phyloP scores from a whole-genome alignment of 2,797 vertebrate species.

The Pseudomugil tenellus region DNA sequence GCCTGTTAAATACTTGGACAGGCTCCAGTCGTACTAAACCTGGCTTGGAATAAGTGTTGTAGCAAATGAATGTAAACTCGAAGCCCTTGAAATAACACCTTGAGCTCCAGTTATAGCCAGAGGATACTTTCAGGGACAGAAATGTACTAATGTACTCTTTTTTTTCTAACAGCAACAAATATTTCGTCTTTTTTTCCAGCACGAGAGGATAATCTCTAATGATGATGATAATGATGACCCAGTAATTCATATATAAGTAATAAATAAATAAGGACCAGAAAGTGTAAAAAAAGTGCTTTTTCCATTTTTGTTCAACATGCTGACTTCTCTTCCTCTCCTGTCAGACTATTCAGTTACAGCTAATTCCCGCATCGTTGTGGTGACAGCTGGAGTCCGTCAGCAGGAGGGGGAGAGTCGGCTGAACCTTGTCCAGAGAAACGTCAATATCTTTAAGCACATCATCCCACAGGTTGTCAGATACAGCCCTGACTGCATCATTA shows the following conservation, averaged over 20 bases:
- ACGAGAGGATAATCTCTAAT: no score
- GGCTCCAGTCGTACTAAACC: not conserved
- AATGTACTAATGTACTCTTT: not conserved
- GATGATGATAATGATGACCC: no score
- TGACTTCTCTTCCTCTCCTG: not conserved
- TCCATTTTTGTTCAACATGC: not conserved
- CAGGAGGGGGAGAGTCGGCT: conserved; percentile 96
- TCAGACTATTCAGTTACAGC: conserved; percentile 93
- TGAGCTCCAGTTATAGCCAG: not conserved
- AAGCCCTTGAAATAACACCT: not conserved
- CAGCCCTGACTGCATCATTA: conserved; percentile 91
- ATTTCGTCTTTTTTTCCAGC: no score
- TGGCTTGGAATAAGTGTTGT: not conserved
- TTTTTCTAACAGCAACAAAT: no score
- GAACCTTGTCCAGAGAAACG: conserved; percentile 96
- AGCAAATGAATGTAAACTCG: not conserved
- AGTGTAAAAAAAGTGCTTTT: not conserved
- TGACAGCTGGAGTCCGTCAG: conserved; percentile 95
- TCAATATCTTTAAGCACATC: conserved; percentile 95
- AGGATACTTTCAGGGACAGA: not conserved
- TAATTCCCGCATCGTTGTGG: conserved; percentile 92
- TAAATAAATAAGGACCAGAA: not conserved
- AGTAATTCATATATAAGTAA: not conserved
- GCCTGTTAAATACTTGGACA: not conserved
- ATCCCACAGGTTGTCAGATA: conserved; percentile 91